Evolutionary conservation across 2,888 invertebrate genomes (phyloP).

Genomic region (Danaus chrysippus): DNA sequence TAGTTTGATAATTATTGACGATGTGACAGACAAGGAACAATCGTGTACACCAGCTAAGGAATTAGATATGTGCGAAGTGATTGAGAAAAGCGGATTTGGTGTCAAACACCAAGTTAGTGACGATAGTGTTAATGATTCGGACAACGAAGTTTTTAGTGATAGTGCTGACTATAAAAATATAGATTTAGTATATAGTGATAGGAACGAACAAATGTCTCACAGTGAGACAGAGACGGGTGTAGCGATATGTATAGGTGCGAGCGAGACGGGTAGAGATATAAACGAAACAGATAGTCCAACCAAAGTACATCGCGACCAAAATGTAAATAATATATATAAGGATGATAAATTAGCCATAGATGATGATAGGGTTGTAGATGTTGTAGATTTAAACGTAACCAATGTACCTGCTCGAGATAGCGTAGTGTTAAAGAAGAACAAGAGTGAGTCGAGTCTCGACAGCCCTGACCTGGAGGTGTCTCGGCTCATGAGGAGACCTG

Average conservation of each 20-base stretch:
- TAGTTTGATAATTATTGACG: conserved; percentile 16
- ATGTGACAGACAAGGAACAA: conserved; percentile 9
- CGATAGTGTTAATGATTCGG: conserved; percentile 22
- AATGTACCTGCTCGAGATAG: conserved; percentile 63
- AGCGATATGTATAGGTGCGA: conserved; percentile 48
- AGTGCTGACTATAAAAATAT: conserved; percentile 8
- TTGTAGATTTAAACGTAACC: conserved; percentile 41
- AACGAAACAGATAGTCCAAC: conserved; percentile 46
- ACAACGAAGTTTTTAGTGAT: conserved; percentile 23
- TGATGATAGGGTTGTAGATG: conserved; percentile 38
- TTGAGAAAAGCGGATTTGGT: conserved; percentile 14
- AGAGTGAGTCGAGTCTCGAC: conserved; percentile 74
- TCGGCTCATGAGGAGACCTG: conserved; percentile 65
- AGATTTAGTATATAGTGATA: conserved; percentile 35
- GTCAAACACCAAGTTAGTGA: conserved; percentile 20
- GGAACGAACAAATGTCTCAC: conserved; percentile 47
- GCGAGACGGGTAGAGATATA: conserved; percentile 45
- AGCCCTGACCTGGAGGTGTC: conserved; percentile 76
- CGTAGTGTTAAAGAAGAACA: conserved; percentile 72
- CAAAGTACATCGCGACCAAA: conserved; percentile 49
- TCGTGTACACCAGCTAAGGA: too few relatives aligned
- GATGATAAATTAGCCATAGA: conserved; percentile 51
- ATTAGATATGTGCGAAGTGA: too few relatives aligned
- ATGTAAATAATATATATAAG: conserved; percentile 39
- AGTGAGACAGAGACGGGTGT: conserved; percentile 52